Percentiles rank a stretch among this genome's conserved stretches.
Evolutionary conservation across 2,888 invertebrate species (phyloP).

Genomic region (Adelognathus sp.): DNA sequence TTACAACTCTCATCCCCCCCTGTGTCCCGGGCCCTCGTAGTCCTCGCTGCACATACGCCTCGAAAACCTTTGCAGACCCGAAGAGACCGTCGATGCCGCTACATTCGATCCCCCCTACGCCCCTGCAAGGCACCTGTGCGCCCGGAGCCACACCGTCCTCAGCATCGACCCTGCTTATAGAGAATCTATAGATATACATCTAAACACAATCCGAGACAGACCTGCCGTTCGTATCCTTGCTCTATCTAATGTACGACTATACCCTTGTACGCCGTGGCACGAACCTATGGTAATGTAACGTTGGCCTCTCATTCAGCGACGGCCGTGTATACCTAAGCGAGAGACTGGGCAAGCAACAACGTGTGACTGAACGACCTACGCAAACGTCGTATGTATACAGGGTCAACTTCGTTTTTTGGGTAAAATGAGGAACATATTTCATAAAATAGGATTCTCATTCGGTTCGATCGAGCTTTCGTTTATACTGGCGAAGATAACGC

Average conservation of each 20-base stretch:
- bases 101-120: neutral
- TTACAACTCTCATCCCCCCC: slow-evolving; percentile 58
- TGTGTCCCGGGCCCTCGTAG: slow-evolving; percentile 49
- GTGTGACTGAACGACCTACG: neutral
- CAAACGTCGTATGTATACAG: neutral
- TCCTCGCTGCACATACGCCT: neutral
- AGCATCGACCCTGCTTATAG: neutral
- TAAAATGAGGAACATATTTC: neutral
- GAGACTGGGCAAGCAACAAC: neutral
- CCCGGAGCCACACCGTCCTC: neutral
- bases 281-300: slow-evolving; percentile 25
- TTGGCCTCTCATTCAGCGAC: neutral
- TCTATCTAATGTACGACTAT: neutral
- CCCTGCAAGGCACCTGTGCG: slow-evolving; percentile 6
- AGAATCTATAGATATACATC: neutral
- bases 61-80: slow-evolving; percentile 6
- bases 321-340: neutral
- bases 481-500: too few species aligned
- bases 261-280: slow-evolving; percentile 8
- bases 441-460: neutral
- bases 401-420: too few species aligned
- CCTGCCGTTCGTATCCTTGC: neutral
- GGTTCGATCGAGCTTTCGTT: neutral
- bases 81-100: slow-evolving; percentile 2
- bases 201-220: neutral